Base-by-base conservation (phyloP, 1,140 invertebrate genomes). In the Drosophila sturtevanti region DNA sequence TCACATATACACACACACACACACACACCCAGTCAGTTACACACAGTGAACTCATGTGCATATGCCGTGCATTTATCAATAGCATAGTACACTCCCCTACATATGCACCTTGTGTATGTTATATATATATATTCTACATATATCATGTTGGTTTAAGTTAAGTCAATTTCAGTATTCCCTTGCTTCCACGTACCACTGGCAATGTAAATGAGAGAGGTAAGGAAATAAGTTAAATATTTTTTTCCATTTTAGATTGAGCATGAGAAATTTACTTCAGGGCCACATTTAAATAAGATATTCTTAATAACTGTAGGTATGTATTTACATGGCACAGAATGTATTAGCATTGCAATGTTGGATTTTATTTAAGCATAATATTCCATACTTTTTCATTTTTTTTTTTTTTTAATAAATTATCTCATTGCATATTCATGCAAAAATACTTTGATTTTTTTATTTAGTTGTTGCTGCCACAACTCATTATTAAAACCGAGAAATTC, bases 141-240 rank as follows among this genome's bases (percentile, higher is more conserved):
- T 68, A 81, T 85, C 81, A 81, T 87, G 78, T 70, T 85, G 78
- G 75, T 80, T 82, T 87, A 72, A 86, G 81, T 78, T 82, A 82
- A 87, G 72, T 81, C 67, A 74, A 67, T 66, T 74, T 75, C 63
- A 71, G 52, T 77, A 61, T 55, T 59, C 38, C 72, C 64, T 66
- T 37, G 38, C n/a, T 34, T 12, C 11, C 7, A 21, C 34, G 18
- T 24, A 34, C n/a, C n/a, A n/a, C n/a, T n/a, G n/a, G n/a, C n/a
- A 4, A 18, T 10, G 11, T 4, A 9, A 0, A 4, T 22, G n/a
- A 51, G 21, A 31, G 27, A 31, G 7, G 27, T 6, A 31, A 31
- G 27, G 27, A 31, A 31, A 44, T 24, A 41, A 44, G 44, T 41
- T 27, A 63, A 22, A 38, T 27, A 51, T 37, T 18, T 72, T 73